Conservation (phyloP, 1,140 invertebrate genomes). For the Pseudomyrmex gracilis region DNA sequence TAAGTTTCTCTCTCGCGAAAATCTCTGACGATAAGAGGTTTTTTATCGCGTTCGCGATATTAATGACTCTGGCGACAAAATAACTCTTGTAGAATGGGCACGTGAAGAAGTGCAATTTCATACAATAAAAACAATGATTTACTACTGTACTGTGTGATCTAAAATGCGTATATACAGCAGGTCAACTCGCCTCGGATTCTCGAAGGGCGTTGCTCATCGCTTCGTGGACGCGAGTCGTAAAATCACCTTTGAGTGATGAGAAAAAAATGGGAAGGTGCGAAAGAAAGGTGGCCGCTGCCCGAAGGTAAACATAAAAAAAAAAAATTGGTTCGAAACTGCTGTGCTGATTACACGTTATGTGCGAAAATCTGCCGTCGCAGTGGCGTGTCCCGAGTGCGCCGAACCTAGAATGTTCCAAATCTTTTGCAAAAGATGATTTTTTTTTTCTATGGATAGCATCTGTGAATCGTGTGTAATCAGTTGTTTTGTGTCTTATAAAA, state of each 20-base stretch:
- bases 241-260: slow-evolving; percentile 28
- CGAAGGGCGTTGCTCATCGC: slow-evolving; percentile 15
- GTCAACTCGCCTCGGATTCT: slow-evolving; percentile 15
- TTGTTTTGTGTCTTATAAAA: too few relatives aligned
- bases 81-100: neutral
- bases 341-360: slow-evolving; percentile 76
- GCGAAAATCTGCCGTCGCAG: slow-evolving; percentile 56
- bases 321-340: slow-evolving; percentile 73
- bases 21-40: neutral
- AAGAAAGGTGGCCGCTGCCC: slow-evolving; percentile 48
- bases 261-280: slow-evolving; percentile 58
- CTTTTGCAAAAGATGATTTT: neutral
- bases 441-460: too few relatives aligned
- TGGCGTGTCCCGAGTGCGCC: neutral
- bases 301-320: slow-evolving; percentile 46
- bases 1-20: neutral
- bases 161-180: neutral
- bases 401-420: neutral
- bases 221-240: slow-evolving; percentile 35
- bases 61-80: neutral
- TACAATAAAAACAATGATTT: slow-evolving; percentile 14
- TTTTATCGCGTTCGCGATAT: neutral
- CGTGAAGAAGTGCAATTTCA: neutral
- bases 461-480: too few relatives aligned
- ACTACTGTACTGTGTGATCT: neutral